Conservation (phyloP, 2,113 vertebrate species). For the Camelus bactrianus region DNA sequence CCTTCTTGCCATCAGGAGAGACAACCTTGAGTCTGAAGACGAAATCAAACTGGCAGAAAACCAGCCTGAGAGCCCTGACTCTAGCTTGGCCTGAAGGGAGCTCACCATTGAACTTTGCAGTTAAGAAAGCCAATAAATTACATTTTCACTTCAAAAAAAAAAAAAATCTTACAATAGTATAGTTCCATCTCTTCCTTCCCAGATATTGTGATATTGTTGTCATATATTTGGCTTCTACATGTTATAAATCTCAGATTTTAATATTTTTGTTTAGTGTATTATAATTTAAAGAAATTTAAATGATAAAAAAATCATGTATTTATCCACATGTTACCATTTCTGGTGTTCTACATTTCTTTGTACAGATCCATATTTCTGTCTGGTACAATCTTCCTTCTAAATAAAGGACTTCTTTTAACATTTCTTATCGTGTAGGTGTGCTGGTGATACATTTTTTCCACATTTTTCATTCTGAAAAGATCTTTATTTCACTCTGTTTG, state of each 20-base stretch:
- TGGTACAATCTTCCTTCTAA: neutral
- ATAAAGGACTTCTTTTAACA: slow-evolving; percentile 21
- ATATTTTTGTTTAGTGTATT: neutral
- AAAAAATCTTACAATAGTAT: neutral
- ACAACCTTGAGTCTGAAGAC: slow-evolving; percentile 7
- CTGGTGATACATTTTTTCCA: neutral
- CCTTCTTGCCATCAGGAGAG: neutral
- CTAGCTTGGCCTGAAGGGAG: neutral
- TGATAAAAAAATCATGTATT: neutral
- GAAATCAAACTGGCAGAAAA: neutral
- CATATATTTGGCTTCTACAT: neutral
- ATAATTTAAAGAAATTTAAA: slow-evolving; percentile 39
- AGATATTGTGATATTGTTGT: neutral
- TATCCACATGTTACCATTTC: neutral
- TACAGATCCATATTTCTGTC: neutral
- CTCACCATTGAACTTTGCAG: neutral
- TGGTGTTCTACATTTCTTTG: neutral
- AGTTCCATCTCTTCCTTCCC: neutral
- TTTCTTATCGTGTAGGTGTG: neutral
- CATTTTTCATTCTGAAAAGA: neutral
- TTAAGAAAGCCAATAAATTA: neutral
- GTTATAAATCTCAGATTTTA: neutral
- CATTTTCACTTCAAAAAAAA: neutral
- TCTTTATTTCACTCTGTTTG: neutral
- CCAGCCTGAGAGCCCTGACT: neutral